Conservation (phyloP, 2,888 invertebrate genomes). For the Cylloceria caligata region DNA sequence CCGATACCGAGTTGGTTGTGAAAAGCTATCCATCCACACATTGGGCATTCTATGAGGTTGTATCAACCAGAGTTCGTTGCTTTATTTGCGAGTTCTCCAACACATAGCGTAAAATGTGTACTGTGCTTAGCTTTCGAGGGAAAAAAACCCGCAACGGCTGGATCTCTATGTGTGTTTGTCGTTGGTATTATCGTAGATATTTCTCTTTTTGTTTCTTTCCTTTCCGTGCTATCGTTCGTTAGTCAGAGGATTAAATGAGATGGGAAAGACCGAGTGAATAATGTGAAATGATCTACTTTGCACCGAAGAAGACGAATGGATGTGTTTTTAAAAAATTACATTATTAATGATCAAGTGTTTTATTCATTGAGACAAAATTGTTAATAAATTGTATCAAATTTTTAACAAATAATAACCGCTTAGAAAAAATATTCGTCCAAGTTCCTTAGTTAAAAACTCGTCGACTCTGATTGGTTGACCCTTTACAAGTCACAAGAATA, state of each 20-base stretch:
- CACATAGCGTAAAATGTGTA: background rate
- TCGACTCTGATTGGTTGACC: no score
- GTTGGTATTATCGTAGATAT: conserved; percentile 18
- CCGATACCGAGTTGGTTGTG: conserved; percentile 25
- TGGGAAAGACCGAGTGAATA: background rate
- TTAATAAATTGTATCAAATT: no score
- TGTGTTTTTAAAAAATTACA: background rate
- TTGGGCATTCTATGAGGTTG: conserved; percentile 31
- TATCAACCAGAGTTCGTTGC: conserved; percentile 44
- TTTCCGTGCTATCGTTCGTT: background rate
- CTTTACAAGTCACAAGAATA: no score
- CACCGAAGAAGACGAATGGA: no score
- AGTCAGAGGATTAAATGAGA: conserved; percentile 11
- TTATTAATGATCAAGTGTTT: background rate
- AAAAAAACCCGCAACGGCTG: conserved; percentile 19
- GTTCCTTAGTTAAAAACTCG: no score
- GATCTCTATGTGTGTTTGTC: background rate
- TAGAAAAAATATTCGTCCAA: no score
- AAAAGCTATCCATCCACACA: conserved; percentile 35
- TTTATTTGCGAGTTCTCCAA: conserved; percentile 29
- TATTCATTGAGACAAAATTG: no score
- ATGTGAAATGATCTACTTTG: background rate
- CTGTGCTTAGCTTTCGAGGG: background rate
- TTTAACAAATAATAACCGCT: no score
- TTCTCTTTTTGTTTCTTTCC: background rate